Percentiles rank a stretch among this genome's conserved stretches.
Evolutionary conservation across 2,113 vertebrate species (phyloP).

Genomic region (Bos javanicus): DNA sequence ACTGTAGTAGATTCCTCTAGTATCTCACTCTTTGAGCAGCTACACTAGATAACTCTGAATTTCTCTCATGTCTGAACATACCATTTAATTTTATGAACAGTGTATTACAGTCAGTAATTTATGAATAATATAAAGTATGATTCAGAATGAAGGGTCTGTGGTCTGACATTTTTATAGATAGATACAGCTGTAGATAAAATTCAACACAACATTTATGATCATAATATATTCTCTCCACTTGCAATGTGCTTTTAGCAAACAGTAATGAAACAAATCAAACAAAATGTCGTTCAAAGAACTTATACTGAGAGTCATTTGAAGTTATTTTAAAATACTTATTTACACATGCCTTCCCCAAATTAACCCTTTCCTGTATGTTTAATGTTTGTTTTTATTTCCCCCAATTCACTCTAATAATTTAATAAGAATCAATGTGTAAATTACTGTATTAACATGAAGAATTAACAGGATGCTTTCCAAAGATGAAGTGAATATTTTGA

Average conservation of each 20-base stretch:
- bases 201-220: not conserved
- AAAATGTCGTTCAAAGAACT: not conserved
- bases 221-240: not conserved
- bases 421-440: not conserved
- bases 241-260: not conserved
- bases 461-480: not conserved
- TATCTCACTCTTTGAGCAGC: not conserved
- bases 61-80: not conserved
- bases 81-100: not conserved
- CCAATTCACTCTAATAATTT: not conserved
- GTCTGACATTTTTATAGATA: not conserved
- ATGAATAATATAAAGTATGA: not conserved
- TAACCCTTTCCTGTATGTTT: not conserved
- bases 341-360: not conserved
- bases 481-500: not conserved
- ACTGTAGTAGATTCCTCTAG: not conserved
- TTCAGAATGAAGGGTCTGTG: not conserved
- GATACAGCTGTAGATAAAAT: not conserved
- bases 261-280: constrained; percentile 1
- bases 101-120: not conserved
- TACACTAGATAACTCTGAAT: not conserved
- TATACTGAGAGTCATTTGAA: not conserved
- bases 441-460: not conserved
- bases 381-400: not conserved
- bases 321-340: not conserved